Base-by-base conservation (phyloP, 1,140 invertebrate species). In the Lasaia peninsularis region DNA sequence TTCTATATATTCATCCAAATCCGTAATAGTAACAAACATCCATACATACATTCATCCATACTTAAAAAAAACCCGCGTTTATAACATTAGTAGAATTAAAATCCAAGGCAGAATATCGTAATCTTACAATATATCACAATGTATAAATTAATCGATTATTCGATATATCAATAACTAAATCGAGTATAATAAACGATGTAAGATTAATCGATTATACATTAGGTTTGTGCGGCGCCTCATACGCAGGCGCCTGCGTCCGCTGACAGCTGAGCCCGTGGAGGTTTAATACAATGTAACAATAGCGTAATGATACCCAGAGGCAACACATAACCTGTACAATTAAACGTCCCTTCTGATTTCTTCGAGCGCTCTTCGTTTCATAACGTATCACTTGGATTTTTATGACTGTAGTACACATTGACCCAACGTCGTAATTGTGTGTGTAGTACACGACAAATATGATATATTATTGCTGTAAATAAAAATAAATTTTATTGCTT, bases 151-250 rank as follows among this genome's bases (percentile, higher is more conserved):
- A 28, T 6, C 0, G 24, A 28, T 28, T 18, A 32, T 33, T 32
- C 16, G 31, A 52, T 33, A 52, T 52, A 52, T 52, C 32, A 16
- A 31, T 52, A 52, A 33, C 12, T n/a, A 52, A 52, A 34, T 33
- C 31, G 12, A 31, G 2, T 48, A 21, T 51, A 24, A 51, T 32
- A 32, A 51, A 51, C 14, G 49, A 28, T 51, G n/a, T 2, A 14
- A 33, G 50, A 33, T 52, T 32, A 33, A 52, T 31, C 28, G 28
- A 52, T 52, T 33, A 11, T 10, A 48, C 40, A n/a, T 21, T 7
- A 48, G 21, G 21, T 32, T 11, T 5, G 6, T 33, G 21, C 11
- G 21, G 24, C 50, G 50, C 31, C 49, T 28, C 21, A n/a, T 31
- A 7, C 12, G 49, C 21, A 24, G 24, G 49, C 49, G 21, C n/a